phyloP scores from a whole-genome alignment of 2,888 invertebrate species.

The Odontomyia ornata region DNA sequence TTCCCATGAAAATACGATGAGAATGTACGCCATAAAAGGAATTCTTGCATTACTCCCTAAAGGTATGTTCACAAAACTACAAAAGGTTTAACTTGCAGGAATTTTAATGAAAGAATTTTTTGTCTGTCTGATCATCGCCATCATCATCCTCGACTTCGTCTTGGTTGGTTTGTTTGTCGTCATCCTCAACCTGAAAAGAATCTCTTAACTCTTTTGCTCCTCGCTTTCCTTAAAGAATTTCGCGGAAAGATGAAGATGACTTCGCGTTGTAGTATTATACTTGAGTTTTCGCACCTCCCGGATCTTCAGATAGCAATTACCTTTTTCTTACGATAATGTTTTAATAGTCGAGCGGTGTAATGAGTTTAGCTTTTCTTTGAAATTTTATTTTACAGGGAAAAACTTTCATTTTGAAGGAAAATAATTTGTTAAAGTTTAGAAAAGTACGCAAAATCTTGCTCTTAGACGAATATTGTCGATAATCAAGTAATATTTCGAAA shows the following conservation, averaged over 20 bases:
- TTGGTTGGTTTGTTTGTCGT: neutral
- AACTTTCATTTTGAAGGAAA: too few species aligned
- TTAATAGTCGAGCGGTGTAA: conserved; percentile 23
- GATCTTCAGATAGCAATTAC: neutral
- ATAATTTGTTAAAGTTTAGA: too few species aligned
- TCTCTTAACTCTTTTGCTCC: conserved; percentile 7
- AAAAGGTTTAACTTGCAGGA: conserved; percentile 46
- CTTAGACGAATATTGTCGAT: too few species aligned
- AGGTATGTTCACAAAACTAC: conserved; percentile 45
- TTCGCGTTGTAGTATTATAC: neutral
- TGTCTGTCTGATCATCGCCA: conserved; percentile 36
- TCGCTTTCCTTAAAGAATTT: neutral
- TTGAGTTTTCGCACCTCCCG: conserved; percentile 25
- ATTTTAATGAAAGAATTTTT: conserved; percentile 46
- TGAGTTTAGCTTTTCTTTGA: conserved; percentile 13
- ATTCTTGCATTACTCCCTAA: conserved; percentile 42
- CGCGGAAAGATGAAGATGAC: neutral
- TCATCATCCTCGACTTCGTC: neutral
- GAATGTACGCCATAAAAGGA: conserved; percentile 44
- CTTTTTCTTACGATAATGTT: conserved; percentile 25
- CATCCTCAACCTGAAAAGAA: neutral
- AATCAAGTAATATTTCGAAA: too few species aligned
- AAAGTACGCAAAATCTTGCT: too few species aligned
- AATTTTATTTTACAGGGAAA: too few species aligned
- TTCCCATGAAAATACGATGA: conserved; percentile 28